Base-by-base conservation (phyloP, 1,140 invertebrate genomes). In the Bemisia tabaci region DNA sequence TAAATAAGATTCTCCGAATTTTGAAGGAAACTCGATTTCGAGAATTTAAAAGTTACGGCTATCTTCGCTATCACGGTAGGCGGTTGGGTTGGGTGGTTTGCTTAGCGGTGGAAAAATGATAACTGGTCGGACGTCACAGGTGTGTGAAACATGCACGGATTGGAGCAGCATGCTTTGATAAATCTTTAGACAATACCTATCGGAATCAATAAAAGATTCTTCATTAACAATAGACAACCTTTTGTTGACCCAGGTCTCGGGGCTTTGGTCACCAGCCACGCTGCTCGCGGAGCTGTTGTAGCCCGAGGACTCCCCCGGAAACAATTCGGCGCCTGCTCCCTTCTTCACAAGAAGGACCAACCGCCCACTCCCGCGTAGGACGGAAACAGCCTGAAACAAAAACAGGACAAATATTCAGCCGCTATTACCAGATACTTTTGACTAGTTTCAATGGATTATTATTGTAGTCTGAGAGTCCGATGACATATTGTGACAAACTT, bases 251-350 rank as follows among this genome's bases (percentile, higher is more conserved):
- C 78, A 84, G 68, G 74, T 84, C 23, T 62, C 60, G 25, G 66
- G 27, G 11, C 84, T 85, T 70, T 85, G 80, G 72, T 89, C 87
- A 0, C 86, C 88, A 9, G 86, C 87, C 1, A 87, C 83, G 22
- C 85, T 87, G 69, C 87, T 89, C 17, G 87, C 87, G 0, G 87
- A 90, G 72, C 86, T 88, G 71, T 90, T 89, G 75, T 90, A 90
- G 2, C 88, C 88, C 67, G 85, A 88, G 39, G 87, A 89, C 75
- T 90, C 88, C 22, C 86, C 86, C 1, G 88, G 87, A 70, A 90
- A 87, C 25, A 90, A 79, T 74, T 91, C 88, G 0, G 83, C 81
- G 64, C 87, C 90, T 2, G 84, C 86, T 11, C 86, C 86, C 72
- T 88, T 87, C 27, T 85, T 79, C 21, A 92, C 81, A 21, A 87